Percentiles rank a stretch among this genome's conserved stretches.
phyloP scores from a whole-genome alignment of 2,113 vertebrate genomes.

The Mormyrus lacerda region DNA sequence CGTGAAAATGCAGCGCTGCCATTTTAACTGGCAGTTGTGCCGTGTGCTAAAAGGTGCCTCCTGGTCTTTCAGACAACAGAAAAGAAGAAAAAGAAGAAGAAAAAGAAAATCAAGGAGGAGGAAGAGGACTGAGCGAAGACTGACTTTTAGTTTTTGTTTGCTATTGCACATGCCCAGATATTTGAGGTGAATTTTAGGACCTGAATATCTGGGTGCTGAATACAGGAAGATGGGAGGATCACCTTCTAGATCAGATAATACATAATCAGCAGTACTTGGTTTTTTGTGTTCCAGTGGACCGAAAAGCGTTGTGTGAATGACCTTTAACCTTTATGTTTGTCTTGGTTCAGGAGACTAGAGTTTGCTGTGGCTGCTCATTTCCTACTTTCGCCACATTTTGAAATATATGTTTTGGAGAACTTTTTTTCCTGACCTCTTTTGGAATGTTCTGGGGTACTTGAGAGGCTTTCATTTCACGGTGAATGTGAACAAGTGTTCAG shows the following conservation, averaged over 20 bases:
- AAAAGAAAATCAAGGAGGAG: constrained; percentile 54
- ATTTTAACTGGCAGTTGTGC: not conserved
- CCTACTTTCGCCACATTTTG: not conserved
- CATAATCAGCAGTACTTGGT: not conserved
- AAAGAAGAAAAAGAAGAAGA: constrained; percentile 76
- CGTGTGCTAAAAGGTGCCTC: not conserved
- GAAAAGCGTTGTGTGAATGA: not conserved
- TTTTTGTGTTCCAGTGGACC: not conserved
- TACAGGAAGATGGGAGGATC: not conserved
- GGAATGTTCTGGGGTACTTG: not conserved
- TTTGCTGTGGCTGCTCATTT: not conserved
- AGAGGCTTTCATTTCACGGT: not conserved
- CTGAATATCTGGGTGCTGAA: not conserved
- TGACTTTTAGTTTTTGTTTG: constrained; percentile 11
- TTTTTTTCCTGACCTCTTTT: not conserved
- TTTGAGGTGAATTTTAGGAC: not conserved
- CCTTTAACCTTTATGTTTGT: no score
- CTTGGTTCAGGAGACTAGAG: not conserved
- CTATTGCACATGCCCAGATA: not conserved
- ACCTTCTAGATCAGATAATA: not conserved
- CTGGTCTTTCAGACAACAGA: constrained; percentile 65
- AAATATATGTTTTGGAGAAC: not conserved
- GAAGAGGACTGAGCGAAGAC: constrained; percentile 38
- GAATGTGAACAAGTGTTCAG: not conserved
- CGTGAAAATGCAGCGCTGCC: not conserved